These are phyloP conservation scores for Amphimedon queenslandica DNA, from an alignment of 37 sponge, comb jelly and placozoan species.

Conservation along the genomic window DNA sequence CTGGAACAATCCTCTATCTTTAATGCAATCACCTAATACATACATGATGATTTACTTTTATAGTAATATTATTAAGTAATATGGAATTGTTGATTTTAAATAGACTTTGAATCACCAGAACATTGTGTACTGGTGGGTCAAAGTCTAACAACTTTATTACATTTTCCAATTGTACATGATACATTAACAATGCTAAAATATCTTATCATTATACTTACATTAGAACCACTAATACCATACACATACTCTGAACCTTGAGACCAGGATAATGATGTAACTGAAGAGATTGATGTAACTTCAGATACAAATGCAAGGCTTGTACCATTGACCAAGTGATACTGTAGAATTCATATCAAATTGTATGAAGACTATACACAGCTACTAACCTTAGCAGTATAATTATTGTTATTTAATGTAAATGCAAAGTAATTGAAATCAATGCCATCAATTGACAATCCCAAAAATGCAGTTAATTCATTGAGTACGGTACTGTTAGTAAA, in stretches of 20 bases:
- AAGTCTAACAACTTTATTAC: too few relatives aligned
- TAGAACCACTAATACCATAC: conserved; percentile 16
- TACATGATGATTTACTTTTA: too few relatives aligned
- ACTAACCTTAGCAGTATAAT: not conserved
- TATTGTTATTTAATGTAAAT: not conserved
- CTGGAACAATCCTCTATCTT: conserved; percentile 50
- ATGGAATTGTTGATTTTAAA: too few relatives aligned
- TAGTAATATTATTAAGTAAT: too few relatives aligned
- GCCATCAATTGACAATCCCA: not conserved
- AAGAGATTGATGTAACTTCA: conserved; percentile 7
- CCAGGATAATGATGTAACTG: conserved; percentile 26
- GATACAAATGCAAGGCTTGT: not conserved
- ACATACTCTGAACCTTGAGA: conserved; percentile 46
- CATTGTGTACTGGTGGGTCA: too few relatives aligned
- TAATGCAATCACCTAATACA: conserved; percentile 45
- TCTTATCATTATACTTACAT: too few relatives aligned
- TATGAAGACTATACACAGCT: not conserved
- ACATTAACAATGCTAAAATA: not conserved
- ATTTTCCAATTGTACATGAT: too few relatives aligned
- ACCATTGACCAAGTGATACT: not conserved
- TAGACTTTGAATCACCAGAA: too few relatives aligned
- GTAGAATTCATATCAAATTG: not conserved
- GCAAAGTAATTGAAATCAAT: not conserved
- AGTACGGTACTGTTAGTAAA: not conserved
- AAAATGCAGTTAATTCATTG: not conserved